Base-by-base conservation (phyloP, 2,113 vertebrate genomes). In the Caretta caretta region DNA sequence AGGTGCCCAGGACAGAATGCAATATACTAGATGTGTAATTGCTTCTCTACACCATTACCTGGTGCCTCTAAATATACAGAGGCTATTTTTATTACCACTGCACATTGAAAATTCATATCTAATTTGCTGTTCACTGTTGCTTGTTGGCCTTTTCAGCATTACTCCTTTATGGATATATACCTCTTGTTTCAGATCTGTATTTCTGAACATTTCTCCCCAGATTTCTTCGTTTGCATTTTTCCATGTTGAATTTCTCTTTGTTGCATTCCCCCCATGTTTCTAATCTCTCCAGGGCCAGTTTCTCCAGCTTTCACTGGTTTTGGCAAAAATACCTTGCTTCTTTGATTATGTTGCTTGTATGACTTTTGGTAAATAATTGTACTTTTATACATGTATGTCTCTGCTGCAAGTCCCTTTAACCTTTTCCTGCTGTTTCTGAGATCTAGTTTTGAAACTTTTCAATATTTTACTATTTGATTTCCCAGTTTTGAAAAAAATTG, bases 1-100 rank as follows among this genome's bases (percentile, higher is more conserved):
- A 93, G 80, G 72, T 91, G 75, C n/a, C 22, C 86, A 5, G 5
- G 49, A 88, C 11, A 56, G n/a, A 89, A 85, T 88, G 92, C 78
- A 97, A 84, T 98, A 46, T 96, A 94, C 25, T 56, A 93, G 75
- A 94, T 89, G 65, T 5, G 5, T 92, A 82, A 53, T 93, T 84
- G 46, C 5, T 1, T 93, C n/a, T 78, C 27, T 27, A 4, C 25
- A 10, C 42, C 22, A 76, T 76, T 46, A 76, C 72, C 46, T 46
- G 38, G 38, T 76, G 24, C 72, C 2, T 85, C 2, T 20, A 3
- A 69, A 88, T 95, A 90, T 93, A 90, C 51, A 84, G 51, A 86
- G 8, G 0, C 1, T 81, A 5, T 57, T 53, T 86, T 54, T 89
- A 86, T 87, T 92, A 53, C 42, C 93, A 53, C 51, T 90, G 38